Evolutionary conservation across 2,888 invertebrate species (phyloP).

Genomic region (Ectemnius continuus): DNA sequence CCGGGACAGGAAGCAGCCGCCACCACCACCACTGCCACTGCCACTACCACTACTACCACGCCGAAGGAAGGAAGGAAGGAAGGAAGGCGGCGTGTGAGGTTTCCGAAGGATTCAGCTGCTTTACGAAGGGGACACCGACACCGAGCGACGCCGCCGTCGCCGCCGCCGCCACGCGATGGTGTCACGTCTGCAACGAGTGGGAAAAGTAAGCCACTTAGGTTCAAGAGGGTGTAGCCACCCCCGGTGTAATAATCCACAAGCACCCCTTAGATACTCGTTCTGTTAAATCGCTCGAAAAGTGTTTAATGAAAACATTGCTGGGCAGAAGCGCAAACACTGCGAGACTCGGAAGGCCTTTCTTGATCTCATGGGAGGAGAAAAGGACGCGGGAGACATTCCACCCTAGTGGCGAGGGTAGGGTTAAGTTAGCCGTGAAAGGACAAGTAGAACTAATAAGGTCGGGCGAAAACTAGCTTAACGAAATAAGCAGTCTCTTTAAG

Average conservation of each 20-base stretch:
- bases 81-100: slow-evolving; percentile 39
- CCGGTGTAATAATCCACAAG: slow-evolving; percentile 52
- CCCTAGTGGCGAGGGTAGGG: too few species aligned
- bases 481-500: too few species aligned
- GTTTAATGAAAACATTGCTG: slow-evolving; percentile 46
- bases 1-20: background rate
- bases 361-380: background rate
- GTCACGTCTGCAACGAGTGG: slow-evolving; percentile 42
- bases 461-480: too few species aligned
- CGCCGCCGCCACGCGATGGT: slow-evolving; percentile 16
- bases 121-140: slow-evolving; percentile 36
- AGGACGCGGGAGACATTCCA: background rate
- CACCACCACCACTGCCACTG: too few species aligned
- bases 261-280: slow-evolving; percentile 53
- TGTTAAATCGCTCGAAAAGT: slow-evolving; percentile 53
- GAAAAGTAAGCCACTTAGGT: slow-evolving; percentile 56
- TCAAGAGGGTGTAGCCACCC: slow-evolving; percentile 52
- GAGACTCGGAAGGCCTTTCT: background rate
- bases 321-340: slow-evolving; percentile 23
- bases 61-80: background rate
- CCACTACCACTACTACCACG: background rate
- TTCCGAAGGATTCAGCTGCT: slow-evolving; percentile 46
- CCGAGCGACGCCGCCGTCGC: too few species aligned
- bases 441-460: too few species aligned
- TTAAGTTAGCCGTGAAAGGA: too few species aligned